Base-by-base conservation (phyloP, 2,888 invertebrate species). In the Bhutanitis thaidina region DNA sequence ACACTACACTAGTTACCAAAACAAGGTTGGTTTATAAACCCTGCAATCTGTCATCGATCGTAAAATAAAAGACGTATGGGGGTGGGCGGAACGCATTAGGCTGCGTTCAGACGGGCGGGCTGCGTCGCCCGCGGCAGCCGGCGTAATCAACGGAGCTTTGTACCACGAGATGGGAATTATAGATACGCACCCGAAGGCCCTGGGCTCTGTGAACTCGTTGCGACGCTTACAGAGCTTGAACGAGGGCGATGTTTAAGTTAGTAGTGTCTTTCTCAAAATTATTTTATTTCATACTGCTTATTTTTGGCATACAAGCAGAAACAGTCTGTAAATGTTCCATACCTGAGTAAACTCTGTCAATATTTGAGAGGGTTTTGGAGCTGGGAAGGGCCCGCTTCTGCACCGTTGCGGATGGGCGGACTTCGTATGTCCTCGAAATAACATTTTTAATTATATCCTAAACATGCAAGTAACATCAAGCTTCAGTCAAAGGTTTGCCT, bases 131-230 rank as follows among this genome's bases (percentile, higher is more conserved):
- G 75, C 70, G 82, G 86, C 83, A 61, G 65, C 59, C 63, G 65
- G 58, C 65, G 81, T 84, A 87, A 86, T 87, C 85, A 86, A 74
- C 77, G 70, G 64, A 65, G 81, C 83, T 86, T 86, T 87, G 83
- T 84, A 71, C 71, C 65, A 62, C 61, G 74, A 81, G 84, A 86
- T 86, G 79, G 71, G 83, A 78, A 82, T 80, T 78, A 80, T 78
- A 79, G 86, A 85, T 86, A 83, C 76, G 77, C 73, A 76, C 64
- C 69, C 61, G 64, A 55, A 52, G 50, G 72, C 74, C 74, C 67
- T 66, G 64, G 69, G 71, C 69, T 64, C 60, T 49, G 43, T 41
- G 62, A 64, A 61, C 62, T 61, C 61, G 56, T 65, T 66, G 52
- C 53, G 46, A 44, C 29, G 15, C 20, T 35, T 12, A 25, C 34